A percentile compares a stretch with the other conserved stretches of the same genome.
phyloP scores from a whole-genome alignment of 2,797 vertebrate species.

The Avahi laniger region DNA sequence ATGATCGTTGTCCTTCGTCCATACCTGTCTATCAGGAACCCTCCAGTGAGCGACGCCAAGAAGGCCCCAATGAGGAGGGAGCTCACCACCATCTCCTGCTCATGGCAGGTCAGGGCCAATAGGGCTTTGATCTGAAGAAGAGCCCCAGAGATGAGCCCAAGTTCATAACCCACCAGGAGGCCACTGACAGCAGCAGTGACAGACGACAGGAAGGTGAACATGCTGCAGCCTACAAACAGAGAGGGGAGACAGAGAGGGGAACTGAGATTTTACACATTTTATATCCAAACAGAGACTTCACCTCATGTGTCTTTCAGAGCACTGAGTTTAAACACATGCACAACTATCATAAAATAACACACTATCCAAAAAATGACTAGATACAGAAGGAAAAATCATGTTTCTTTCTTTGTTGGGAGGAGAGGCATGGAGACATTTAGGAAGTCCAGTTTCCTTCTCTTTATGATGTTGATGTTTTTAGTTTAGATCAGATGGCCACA shows the following conservation, averaged over 20 bases:
- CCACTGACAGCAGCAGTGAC: conserved; percentile 92
- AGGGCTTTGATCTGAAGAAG: conserved; percentile 92
- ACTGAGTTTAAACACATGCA: neutral
- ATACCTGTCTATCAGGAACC: conserved; percentile 92
- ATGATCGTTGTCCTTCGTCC: conserved; percentile 93
- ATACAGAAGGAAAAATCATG: neutral
- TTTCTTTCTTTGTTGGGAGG: neutral
- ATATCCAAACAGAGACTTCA: neutral
- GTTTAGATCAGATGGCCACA: neutral
- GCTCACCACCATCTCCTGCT: conserved; percentile 95
- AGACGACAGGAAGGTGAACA: conserved; percentile 90
- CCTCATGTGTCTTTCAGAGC: neutral
- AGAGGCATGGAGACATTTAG: neutral
- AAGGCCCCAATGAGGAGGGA: conserved; percentile 93
- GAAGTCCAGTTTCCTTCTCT: neutral
- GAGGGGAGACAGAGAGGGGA: conserved; percentile 36
- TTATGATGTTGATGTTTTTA: neutral
- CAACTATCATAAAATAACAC: neutral
- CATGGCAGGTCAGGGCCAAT: conserved; percentile 90
- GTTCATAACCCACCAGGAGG: conserved; percentile 95
- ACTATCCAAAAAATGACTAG: neutral
- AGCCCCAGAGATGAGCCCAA: conserved; percentile 95
- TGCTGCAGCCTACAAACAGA: conserved; percentile 88
- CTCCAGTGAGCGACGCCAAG: conserved; percentile 91
- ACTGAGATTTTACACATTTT: neutral